Conservation (phyloP, 2,113 vertebrate species). For the Falcunculus frontatus region DNA sequence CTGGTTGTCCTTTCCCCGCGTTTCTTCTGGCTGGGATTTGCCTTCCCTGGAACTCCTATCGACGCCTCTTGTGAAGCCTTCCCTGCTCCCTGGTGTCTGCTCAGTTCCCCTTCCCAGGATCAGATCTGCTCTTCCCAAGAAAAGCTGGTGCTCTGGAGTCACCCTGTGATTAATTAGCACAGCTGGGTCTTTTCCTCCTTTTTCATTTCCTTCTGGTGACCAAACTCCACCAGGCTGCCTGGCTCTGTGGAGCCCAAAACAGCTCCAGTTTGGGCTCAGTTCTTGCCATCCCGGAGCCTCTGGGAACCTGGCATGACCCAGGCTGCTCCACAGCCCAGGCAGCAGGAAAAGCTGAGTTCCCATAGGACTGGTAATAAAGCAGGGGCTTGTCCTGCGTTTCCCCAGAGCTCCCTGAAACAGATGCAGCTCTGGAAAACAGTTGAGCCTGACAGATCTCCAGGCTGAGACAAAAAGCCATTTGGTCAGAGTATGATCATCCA, state of each 20-base stretch:
- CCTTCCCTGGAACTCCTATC: neutral
- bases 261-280: fast-evolving
- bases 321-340: neutral
- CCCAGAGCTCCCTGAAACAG: slow-evolving; percentile 33
- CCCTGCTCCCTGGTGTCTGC: neutral
- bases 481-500: slow-evolving; percentile 48
- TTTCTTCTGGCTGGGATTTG: neutral
- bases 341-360: neutral
- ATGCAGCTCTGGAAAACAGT: slow-evolving; percentile 33
- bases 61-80: neutral
- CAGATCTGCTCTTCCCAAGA: neutral
- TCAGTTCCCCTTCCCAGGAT: neutral
- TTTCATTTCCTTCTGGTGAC: neutral
- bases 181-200: neutral
- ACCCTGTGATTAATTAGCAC: neutral
- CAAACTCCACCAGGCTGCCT: neutral
- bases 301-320: neutral
- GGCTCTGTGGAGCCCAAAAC: neutral
- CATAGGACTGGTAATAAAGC: neutral
- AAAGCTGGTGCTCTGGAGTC: neutral
- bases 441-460: neutral
- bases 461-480: slow-evolving; percentile 43
- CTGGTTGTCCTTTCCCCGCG: neutral
- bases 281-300: neutral
- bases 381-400: neutral